Percentiles rank a stretch among this genome's conserved stretches.
These are phyloP conservation scores for Dione vanillae DNA, from an alignment of 2,888 invertebrate species.

Conservation along the genomic window DNA sequence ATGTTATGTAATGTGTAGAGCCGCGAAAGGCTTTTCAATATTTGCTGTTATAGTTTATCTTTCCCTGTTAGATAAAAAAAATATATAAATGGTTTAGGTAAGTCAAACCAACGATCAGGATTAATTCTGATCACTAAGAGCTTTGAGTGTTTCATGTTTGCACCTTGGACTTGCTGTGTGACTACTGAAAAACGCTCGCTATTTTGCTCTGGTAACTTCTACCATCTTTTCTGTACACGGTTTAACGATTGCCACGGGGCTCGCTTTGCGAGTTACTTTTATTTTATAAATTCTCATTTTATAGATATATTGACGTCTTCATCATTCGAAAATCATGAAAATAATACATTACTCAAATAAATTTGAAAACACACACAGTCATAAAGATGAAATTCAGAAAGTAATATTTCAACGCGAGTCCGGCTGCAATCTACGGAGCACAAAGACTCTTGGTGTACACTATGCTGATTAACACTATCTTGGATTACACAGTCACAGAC, in stretches of 20 bases:
- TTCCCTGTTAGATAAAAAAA: conserved; percentile 64
- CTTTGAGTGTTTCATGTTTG: conserved; percentile 86
- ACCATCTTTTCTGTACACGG: conserved; percentile 82
- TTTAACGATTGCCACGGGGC: conserved; percentile 81
- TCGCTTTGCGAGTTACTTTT: conserved; percentile 57
- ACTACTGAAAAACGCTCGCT: conserved; percentile 82
- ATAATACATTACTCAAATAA: conserved; percentile 23
- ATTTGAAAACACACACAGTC: conserved; percentile 22
- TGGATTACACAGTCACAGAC: conserved; percentile 84
- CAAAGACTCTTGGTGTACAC: conserved; percentile 79
- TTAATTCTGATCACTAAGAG: conserved; percentile 79
- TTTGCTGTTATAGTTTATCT: conserved; percentile 66
- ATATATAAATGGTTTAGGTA: conserved; percentile 64
- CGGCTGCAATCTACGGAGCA: conserved; percentile 85
- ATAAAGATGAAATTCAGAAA: background rate
- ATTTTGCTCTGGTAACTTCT: conserved; percentile 83
- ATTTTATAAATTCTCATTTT: background rate
- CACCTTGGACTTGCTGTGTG: conserved; percentile 85
- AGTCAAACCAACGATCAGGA: conserved; percentile 72
- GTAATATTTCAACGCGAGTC: conserved; percentile 66
- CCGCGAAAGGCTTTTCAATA: conserved; percentile 61
- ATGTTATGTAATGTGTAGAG: conserved; percentile 57
- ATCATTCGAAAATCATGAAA: conserved; percentile 11
- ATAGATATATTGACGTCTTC: conserved; percentile 16
- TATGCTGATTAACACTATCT: conserved; percentile 73